These are phyloP conservation scores for Eristalinus sepulchralis DNA, from an alignment of 2,888 invertebrate genomes.

Conservation along the genomic window DNA sequence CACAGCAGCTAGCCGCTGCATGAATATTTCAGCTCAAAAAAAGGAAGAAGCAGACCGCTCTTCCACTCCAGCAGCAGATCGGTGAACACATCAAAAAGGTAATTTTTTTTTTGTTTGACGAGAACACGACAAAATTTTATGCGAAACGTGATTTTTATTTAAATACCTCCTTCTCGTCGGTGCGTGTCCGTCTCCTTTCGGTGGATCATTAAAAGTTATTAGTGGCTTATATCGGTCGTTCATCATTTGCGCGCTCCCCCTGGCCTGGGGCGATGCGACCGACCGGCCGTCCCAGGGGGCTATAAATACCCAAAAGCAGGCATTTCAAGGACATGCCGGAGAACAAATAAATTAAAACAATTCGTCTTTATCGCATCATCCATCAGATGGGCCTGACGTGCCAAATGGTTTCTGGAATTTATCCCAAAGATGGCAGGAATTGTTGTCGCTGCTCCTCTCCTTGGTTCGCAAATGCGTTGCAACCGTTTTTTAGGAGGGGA, in stretches of 20 bases:
- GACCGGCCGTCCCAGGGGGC: background rate
- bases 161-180: conserved; percentile 18
- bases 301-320: background rate
- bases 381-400: conserved; percentile 37
- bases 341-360: conserved; percentile 54
- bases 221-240: conserved; percentile 48
- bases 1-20: background rate
- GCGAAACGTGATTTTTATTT: conserved; percentile 61
- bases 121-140: background rate
- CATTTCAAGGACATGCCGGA: conserved; percentile 36
- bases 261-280: background rate
- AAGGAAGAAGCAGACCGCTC: background rate
- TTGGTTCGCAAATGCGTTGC: conserved; percentile 33
- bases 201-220: conserved; percentile 46
- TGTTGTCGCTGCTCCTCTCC: background rate
- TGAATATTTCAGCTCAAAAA: background rate
- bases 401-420: conserved; percentile 68
- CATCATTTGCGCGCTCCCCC: conserved; percentile 20
- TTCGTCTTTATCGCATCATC: conserved; percentile 44
- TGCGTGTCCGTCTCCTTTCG: background rate
- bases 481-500: conserved; percentile 16
- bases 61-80: background rate
- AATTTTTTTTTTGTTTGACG: background rate
- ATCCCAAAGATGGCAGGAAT: conserved; percentile 54
- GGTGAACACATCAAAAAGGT: conserved; percentile 27